A percentile compares a stretch with the other conserved stretches of the same genome.
Conservation (phyloP, 1,140 invertebrate species). For the Penaeus indicus region DNA sequence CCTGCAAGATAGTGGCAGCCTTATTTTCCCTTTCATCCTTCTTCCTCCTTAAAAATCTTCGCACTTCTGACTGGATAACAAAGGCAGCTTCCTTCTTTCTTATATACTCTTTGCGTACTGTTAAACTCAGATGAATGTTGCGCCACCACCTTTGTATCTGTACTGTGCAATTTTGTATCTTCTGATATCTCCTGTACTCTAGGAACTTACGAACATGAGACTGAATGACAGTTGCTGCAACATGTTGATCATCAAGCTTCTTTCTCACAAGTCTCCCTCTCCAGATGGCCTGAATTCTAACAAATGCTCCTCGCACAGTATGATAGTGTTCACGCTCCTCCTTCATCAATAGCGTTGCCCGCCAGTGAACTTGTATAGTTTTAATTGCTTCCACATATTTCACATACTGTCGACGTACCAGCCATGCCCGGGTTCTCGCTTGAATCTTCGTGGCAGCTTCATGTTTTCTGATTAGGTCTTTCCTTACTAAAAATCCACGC, state of each 20-base stretch:
- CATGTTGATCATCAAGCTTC: constrained; percentile 7
- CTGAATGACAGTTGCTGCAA: constrained; percentile 45
- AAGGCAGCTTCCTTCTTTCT: constrained; percentile 8
- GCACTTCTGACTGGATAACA: constrained; percentile 28
- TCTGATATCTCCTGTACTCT: constrained; percentile 3
- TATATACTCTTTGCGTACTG: constrained; percentile 3
- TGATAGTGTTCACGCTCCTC: constrained; percentile 22
- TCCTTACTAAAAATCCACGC: constrained; percentile 46
- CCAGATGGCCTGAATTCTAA: constrained; percentile 39
- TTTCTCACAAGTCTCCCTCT: constrained; percentile 38
- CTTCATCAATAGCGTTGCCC: constrained; percentile 47
- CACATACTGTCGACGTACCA: constrained; percentile 18
- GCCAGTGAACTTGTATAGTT: constrained; percentile 35
- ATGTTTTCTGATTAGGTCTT: not conserved
- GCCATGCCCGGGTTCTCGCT: constrained; percentile 38
- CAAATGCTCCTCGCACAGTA: constrained; percentile 11
- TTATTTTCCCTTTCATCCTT: constrained; percentile 13
- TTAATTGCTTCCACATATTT: not conserved
- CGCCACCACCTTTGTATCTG: constrained; percentile 50
- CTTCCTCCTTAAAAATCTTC: constrained; percentile 13
- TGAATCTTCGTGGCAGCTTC: constrained; percentile 39
- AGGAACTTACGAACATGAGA: constrained; percentile 17
- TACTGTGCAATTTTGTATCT: constrained; percentile 2
- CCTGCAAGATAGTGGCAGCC: constrained; percentile 39
- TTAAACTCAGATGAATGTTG: not conserved